A percentile compares a stretch with the other conserved stretches of the same genome.
phyloP scores from a whole-genome alignment of 2,888 invertebrate species.

The Sabellastarte sp. region DNA sequence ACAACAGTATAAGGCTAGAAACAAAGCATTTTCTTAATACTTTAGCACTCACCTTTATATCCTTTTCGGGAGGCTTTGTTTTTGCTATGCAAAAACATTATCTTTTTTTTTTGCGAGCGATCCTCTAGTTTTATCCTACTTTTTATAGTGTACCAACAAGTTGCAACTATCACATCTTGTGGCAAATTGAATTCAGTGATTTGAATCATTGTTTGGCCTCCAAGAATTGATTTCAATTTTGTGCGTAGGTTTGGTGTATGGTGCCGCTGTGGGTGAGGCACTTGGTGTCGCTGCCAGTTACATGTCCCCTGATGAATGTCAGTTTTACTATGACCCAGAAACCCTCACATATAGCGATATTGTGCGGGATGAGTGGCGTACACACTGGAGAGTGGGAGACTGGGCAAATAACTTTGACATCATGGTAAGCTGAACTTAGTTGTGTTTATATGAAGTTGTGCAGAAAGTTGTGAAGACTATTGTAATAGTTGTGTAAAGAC shows the following conservation, averaged over 20 bases:
- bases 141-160: too few relatives aligned
- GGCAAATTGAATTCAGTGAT: too few relatives aligned
- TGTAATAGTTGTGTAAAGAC: conserved; percentile 2
- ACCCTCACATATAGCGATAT: conserved; percentile 48
- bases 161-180: too few relatives aligned
- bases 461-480: background rate
- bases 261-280: conserved; percentile 59
- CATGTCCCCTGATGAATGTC: conserved; percentile 53
- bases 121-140: too few relatives aligned
- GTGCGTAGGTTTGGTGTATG: conserved; percentile 59
- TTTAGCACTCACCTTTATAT: too few relatives aligned
- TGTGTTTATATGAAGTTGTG: background rate
- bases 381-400: conserved; percentile 55
- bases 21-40: too few relatives aligned
- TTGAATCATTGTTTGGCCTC: too few relatives aligned
- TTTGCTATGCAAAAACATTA: too few relatives aligned
- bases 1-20: too few relatives aligned
- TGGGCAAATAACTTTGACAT: conserved; percentile 60
- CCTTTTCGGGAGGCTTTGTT: too few relatives aligned
- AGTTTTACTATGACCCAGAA: conserved; percentile 52
- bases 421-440: conserved; percentile 42
- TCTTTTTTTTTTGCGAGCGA: too few relatives aligned
- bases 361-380: conserved; percentile 53
- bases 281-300: conserved; percentile 56
- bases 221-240: too few relatives aligned